phyloP scores from a whole-genome alignment of 23 tunicate genomes.

The Halocynthia aurantium region DNA sequence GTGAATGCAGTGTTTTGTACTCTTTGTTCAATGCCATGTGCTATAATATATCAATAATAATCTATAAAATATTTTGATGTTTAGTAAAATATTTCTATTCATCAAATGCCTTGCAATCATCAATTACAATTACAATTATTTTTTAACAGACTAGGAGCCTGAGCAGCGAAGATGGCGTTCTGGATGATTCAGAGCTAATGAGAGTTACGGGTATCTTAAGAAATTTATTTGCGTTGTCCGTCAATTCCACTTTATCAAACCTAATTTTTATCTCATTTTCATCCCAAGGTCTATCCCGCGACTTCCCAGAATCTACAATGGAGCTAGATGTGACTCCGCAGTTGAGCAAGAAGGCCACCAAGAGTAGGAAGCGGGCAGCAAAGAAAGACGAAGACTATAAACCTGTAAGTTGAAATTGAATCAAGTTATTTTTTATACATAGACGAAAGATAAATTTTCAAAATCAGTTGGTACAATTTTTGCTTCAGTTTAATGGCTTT shows the following conservation, averaged over 20 bases:
- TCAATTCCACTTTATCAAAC: neutral
- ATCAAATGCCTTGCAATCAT: too few relatives aligned
- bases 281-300: conserved; percentile 19
- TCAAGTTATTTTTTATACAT: too few relatives aligned
- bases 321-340: conserved; percentile 76
- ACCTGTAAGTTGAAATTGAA: neutral
- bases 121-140: too few relatives aligned
- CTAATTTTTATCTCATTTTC: neutral
- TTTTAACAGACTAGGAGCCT: neutral
- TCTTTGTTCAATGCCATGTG: too few relatives aligned
- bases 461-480: too few relatives aligned
- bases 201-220: conserved; percentile 29
- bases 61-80: too few relatives aligned
- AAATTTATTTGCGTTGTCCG: neutral
- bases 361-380: conserved; percentile 28
- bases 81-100: too few relatives aligned
- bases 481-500: too few relatives aligned
- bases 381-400: conserved; percentile 10
- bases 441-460: too few relatives aligned
- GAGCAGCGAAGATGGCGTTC: conserved; percentile 21
- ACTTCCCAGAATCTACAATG: conserved; percentile 61
- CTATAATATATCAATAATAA: too few relatives aligned
- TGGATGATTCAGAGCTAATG: conserved; percentile 31
- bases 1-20: too few relatives aligned
- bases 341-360: conserved; percentile 31